phyloP scores from a whole-genome alignment of 2,113 vertebrate species.

The Phaetusa simplex region DNA sequence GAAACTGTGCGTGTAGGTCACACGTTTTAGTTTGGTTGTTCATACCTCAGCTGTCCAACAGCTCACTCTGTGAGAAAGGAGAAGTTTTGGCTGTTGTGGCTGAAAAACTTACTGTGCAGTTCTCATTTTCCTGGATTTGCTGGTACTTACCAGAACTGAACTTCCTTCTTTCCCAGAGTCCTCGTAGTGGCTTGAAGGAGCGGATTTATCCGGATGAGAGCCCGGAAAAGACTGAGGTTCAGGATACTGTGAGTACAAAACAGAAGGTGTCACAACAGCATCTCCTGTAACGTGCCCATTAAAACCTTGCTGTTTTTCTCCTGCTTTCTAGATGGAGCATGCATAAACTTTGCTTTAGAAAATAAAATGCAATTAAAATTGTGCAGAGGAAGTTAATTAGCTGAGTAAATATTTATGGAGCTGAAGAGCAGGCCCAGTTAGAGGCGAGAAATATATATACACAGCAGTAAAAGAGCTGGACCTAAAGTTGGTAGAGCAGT shows the following conservation, averaged over 20 bases:
- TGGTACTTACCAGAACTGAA: not conserved
- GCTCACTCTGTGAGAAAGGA: not conserved
- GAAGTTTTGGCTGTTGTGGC: not conserved
- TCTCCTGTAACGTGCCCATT: not conserved
- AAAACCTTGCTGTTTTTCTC: not conserved
- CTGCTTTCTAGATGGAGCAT: not conserved
- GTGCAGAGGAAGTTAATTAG: not conserved
- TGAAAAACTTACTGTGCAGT: not conserved
- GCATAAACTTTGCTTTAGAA: not conserved
- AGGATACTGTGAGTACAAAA: conserved; percentile 74
- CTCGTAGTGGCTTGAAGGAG: conserved; percentile 74
- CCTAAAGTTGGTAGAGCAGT: not conserved
- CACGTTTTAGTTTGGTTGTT: not conserved
- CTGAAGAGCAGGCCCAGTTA: not conserved
- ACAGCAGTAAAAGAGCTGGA: conserved; percentile 30
- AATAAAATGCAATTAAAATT: conserved; percentile 30
- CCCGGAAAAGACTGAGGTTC: conserved; percentile 75
- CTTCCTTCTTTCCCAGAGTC: conserved; percentile 67
- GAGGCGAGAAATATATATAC: not conserved
- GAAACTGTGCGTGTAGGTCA: not conserved
- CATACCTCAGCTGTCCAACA: not conserved
- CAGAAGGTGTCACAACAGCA: not conserved
- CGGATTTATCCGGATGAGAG: conserved; percentile 74
- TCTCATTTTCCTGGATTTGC: not conserved
- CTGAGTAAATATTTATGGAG: conserved; percentile 29